These are phyloP conservation scores for Capricornis sumatraensis DNA, from an alignment of 2,113 vertebrate species.

Conservation along the genomic window DNA sequence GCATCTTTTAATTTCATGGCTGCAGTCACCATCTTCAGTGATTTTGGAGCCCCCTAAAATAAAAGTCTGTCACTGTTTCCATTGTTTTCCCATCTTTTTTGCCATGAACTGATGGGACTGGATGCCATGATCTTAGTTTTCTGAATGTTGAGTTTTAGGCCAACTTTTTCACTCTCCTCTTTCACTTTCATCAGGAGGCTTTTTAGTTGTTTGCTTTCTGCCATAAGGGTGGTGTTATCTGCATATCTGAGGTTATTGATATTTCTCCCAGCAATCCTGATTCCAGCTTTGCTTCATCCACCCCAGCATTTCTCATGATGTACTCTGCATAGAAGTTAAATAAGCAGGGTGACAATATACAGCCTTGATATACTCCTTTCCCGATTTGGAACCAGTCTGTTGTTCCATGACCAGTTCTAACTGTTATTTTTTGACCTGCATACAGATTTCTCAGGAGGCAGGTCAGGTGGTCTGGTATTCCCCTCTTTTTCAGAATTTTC, in stretches of 20 bases:
- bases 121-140: background rate
- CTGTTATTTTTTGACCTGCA: background rate
- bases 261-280: background rate
- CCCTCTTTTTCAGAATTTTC: background rate
- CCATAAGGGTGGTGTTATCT: background rate
- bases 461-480: background rate
- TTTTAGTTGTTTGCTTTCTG: background rate
- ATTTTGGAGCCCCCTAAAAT: background rate
- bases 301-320: rapidly evolving
- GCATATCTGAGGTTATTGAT: background rate
- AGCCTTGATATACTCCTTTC: background rate
- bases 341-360: background rate
- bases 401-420: background rate
- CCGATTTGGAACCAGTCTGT: background rate
- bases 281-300: background rate
- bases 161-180: background rate
- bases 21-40: background rate
- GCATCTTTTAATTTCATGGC: background rate
- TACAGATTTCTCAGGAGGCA: background rate
- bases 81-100: background rate
- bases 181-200: background rate
- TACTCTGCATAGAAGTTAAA: background rate
- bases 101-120: background rate
- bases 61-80: background rate
- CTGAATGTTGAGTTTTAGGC: background rate